Evolutionary conservation across 2,113 vertebrate genomes (phyloP).

Genomic region (Psittacula cyanocephala): DNA sequence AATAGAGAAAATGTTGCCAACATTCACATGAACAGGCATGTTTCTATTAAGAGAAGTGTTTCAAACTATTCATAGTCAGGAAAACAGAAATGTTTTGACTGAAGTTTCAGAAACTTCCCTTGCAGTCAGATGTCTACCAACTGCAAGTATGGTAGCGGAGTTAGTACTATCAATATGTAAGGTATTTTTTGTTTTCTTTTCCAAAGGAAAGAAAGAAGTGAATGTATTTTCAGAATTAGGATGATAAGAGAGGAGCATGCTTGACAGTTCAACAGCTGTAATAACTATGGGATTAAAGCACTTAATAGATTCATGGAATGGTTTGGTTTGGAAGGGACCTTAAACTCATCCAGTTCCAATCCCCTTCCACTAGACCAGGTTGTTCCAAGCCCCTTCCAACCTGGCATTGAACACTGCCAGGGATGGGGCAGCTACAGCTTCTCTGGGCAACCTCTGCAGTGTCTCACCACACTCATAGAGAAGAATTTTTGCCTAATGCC

Average conservation of each 20-base stretch:
- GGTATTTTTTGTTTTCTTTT: background rate
- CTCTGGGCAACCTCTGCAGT: too few relatives aligned
- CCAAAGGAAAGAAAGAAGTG: background rate
- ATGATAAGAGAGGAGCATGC: background rate
- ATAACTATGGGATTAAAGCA: background rate
- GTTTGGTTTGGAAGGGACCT: background rate
- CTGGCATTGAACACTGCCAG: too few relatives aligned
- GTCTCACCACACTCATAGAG: too few relatives aligned
- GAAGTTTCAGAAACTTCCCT: background rate
- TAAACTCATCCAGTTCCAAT: background rate
- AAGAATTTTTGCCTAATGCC: too few relatives aligned
- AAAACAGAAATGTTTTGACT: background rate
- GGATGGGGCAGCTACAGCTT: too few relatives aligned
- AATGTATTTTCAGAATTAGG: background rate
- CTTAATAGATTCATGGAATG: background rate
- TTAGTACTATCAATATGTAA: background rate
- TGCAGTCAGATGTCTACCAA: background rate
- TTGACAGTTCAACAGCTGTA: background rate
- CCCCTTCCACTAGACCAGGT: too few relatives aligned
- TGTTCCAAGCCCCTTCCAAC: too few relatives aligned
- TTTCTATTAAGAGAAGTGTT: background rate
- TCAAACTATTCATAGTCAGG: background rate
- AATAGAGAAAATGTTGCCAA: background rate
- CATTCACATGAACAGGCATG: background rate
- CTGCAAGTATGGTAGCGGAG: background rate